Evolutionary conservation across 2,113 vertebrate species (phyloP).

Genomic region (Butorides virescens): DNA sequence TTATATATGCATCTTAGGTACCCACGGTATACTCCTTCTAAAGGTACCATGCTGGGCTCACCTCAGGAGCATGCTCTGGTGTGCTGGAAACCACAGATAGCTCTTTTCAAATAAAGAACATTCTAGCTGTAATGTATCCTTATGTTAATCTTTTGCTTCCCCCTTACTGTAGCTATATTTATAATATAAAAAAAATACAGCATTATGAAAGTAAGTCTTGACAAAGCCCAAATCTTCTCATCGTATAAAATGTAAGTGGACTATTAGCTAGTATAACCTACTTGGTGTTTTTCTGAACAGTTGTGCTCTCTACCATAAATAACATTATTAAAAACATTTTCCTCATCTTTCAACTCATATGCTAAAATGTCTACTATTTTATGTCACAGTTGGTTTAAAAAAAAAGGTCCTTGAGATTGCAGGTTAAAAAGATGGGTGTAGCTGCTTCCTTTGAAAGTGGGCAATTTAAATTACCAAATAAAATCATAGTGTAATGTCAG

Average conservation of each 20-base stretch:
- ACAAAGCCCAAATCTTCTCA: background rate
- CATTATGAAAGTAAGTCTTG: background rate
- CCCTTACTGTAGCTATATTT: background rate
- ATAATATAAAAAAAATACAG: background rate
- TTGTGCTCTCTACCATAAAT: background rate
- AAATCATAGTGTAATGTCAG: background rate
- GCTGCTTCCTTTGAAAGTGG: background rate
- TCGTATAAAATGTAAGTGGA: background rate
- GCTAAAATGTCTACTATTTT: background rate
- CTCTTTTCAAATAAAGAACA: background rate
- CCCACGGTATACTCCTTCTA: background rate
- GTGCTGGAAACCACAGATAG: background rate
- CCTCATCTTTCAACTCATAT: background rate
- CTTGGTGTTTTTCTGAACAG: background rate
- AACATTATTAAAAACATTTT: background rate
- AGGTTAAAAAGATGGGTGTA: background rate
- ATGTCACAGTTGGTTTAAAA: background rate
- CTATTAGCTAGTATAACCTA: background rate
- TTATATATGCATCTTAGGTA: background rate
- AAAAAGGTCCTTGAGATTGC: background rate
- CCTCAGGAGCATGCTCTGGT: background rate
- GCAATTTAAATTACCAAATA: background rate
- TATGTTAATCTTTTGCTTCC: background rate
- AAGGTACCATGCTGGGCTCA: background rate
- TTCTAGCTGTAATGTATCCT: background rate